phyloP scores from a whole-genome alignment of 2,113 vertebrate genomes.

The Tetrax tetrax region DNA sequence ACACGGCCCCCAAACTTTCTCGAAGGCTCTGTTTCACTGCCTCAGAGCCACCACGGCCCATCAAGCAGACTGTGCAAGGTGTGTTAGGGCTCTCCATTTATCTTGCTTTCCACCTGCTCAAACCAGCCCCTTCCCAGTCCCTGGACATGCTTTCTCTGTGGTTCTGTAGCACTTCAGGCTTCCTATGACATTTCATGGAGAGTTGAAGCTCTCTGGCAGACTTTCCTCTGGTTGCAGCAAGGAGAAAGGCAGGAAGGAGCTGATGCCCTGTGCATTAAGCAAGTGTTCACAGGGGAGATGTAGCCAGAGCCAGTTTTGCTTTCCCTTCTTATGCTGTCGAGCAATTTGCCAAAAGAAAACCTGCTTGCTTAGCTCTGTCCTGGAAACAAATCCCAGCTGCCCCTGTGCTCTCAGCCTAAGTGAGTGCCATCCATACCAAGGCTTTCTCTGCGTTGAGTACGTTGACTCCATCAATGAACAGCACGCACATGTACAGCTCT shows the following conservation, averaged over 20 bases:
- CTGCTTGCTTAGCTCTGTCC: background rate
- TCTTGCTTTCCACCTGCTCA: background rate
- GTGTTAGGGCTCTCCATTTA: background rate
- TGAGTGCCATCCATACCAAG: background rate
- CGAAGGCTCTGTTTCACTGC: conserved; percentile 83
- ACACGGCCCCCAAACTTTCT: conserved; percentile 78
- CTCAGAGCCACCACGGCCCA: conserved; percentile 82
- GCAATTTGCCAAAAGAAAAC: background rate
- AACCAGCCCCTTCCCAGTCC: background rate
- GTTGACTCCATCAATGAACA: background rate
- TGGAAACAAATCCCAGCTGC: background rate
- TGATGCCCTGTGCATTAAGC: background rate
- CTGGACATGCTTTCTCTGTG: background rate
- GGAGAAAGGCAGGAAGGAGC: background rate
- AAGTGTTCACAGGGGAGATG: background rate
- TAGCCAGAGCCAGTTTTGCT: background rate
- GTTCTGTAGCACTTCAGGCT: background rate
- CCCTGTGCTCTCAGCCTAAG: background rate
- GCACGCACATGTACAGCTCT: too few relatives aligned
- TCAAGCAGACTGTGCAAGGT: conserved; percentile 67
- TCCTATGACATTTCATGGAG: background rate
- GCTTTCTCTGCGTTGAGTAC: rapidly evolving
- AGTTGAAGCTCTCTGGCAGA: background rate
- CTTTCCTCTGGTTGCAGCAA: background rate
- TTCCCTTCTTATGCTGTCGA: background rate